Evolutionary conservation across 2,113 vertebrate species (phyloP).

Genomic region (Ptychochromis oligacanthus): DNA sequence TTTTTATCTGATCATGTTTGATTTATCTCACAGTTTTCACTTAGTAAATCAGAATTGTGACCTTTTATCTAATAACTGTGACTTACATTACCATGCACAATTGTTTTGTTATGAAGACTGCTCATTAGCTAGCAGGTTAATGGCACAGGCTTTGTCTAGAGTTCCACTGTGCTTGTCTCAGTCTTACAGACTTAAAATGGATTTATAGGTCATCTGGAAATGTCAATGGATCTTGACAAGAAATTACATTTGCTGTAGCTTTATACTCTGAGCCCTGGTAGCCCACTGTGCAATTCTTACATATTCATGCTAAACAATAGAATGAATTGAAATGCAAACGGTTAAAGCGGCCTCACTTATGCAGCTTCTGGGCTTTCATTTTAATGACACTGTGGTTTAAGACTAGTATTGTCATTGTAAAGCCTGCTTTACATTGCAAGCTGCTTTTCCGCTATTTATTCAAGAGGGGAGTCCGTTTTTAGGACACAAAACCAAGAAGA

Average conservation of each 20-base stretch:
- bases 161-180: neutral
- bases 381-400: conserved; percentile 61
- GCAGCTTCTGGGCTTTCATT: conserved; percentile 46
- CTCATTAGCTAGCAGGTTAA: neutral
- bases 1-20: neutral
- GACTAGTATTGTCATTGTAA: conserved; percentile 39
- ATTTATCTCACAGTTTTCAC: neutral
- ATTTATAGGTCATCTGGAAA: conserved; percentile 34
- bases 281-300: conserved; percentile 38
- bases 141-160: neutral
- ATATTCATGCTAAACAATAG: conserved; percentile 55
- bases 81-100: neutral
- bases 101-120: neutral
- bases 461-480: neutral
- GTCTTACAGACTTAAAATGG: conserved; percentile 26
- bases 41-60: neutral
- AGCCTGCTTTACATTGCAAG: conserved; percentile 37
- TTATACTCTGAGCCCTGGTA: conserved; percentile 24
- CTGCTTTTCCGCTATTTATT: conserved; percentile 9
- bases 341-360: conserved; percentile 49
- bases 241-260: conserved; percentile 39
- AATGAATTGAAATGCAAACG: conserved; percentile 66
- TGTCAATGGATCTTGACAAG: conserved; percentile 17
- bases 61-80: neutral
- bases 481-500: neutral